These are phyloP conservation scores for Callyntrura guangdongensis DNA, from an alignment of 2,888 invertebrate genomes.

Conservation along the genomic window DNA sequence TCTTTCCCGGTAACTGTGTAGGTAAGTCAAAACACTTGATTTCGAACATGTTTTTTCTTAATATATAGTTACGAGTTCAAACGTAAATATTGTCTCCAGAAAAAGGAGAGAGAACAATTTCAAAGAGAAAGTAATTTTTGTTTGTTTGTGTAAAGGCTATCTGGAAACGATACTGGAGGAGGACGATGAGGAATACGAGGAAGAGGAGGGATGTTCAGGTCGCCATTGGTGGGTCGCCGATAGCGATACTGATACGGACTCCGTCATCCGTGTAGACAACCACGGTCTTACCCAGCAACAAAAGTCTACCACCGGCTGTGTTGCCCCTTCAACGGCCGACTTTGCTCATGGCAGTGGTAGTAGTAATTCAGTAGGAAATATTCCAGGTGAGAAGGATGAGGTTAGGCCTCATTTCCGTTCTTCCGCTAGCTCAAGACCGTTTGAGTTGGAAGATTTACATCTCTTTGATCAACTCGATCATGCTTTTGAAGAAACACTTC, in stretches of 20 bases:
- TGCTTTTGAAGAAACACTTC: constrained; percentile 84
- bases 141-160: constrained; percentile 77
- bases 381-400: constrained; percentile 80
- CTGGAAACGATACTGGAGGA: constrained; percentile 85
- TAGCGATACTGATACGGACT: constrained; percentile 85
- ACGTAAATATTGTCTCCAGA: too few relatives aligned
- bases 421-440: constrained; percentile 83
- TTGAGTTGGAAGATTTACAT: constrained; percentile 84
- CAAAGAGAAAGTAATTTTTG: not conserved
- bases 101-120: too few relatives aligned
- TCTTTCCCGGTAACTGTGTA: constrained; percentile 84
- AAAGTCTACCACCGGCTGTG: constrained; percentile 57
- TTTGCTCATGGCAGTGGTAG: constrained; percentile 40
- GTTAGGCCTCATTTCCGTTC: constrained; percentile 82
- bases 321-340: not conserved
- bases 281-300: constrained; percentile 66
- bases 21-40: constrained; percentile 69
- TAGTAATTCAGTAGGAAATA: constrained; percentile 43
- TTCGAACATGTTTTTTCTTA: too few relatives aligned
- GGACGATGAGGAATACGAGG: constrained; percentile 84
- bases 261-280: constrained; percentile 84
- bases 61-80: too few relatives aligned
- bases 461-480: constrained; percentile 84
- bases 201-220: constrained; percentile 85
- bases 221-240: constrained; percentile 85